Evolutionary conservation across 2,888 invertebrate genomes (phyloP), one percentile per base, ranked within the genome.

Genomic region (Dryadula phaetusa): DNA sequence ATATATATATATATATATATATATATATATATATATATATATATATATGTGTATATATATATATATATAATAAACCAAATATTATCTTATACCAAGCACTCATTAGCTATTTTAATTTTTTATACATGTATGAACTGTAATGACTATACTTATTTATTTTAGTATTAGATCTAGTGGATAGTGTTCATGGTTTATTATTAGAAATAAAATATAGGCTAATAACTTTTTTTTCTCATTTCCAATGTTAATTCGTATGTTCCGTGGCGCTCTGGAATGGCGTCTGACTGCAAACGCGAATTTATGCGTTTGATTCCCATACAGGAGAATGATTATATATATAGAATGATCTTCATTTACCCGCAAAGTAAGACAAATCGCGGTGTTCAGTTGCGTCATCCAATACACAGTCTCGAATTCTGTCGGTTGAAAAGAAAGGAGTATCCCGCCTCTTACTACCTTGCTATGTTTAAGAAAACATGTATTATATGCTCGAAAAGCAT

Each of bases 11-110:
- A 25, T 6, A 25, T 16, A 49, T 28, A 16, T 52, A 16, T 16
- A 40, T n/a, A n/a, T n/a, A n/a, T n/a, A n/a, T n/a, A n/a, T n/a
- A n/a, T 46, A 12, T 6, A 34, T 34, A 34, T 46, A 20, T 46
- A 46, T 5, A 20, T 12, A n/a, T 47, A 10, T 14, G 10, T 20
- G 7, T 18, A 20, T 20, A 44, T 18, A 0, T n/a, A 25, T 6
- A 25, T 16, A 49, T 28, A 16, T 52, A 16, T 16, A 40, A 25
- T 40, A 56, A 37, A n/a, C 52, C 52, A 37, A 56, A 40, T 16
- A 22, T 56, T 22, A 40, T 25, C 40, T 40, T 22, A 40, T 54
- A n/a, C 14, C 40, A 22, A 56, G 52, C 40, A 56, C 56, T 56
- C 56, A 56, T 4, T 56, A 25, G 40, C 16, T 6, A 28, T 52